A percentile compares a stretch with the other conserved stretches of the same genome.
These are phyloP conservation scores for Pristionchus mayeri DNA, from an alignment of 2,888 invertebrate genomes.

Conservation along the genomic window DNA sequence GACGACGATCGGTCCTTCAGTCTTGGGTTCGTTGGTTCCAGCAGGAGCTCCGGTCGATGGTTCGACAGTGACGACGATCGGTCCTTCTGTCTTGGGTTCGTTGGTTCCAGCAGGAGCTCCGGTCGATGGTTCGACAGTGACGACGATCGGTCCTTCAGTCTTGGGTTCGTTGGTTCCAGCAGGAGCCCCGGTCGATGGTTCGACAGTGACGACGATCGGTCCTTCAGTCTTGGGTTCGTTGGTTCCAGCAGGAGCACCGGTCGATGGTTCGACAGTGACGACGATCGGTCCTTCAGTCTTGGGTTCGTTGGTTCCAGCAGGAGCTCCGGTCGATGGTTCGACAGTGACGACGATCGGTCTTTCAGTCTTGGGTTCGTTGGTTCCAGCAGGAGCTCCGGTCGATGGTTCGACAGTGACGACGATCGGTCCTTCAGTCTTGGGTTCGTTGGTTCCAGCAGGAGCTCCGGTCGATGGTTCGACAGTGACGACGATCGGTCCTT, in stretches of 20 bases:
- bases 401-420: too few species aligned
- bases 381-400: too few species aligned
- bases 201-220: background rate
- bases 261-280: constrained; percentile 13
- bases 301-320: too few species aligned
- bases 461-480: too few species aligned
- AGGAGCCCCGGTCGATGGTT: background rate
- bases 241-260: background rate
- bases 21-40: background rate
- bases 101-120: background rate
- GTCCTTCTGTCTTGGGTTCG: background rate
- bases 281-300: background rate
- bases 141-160: background rate
- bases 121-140: constrained; percentile 9
- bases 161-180: background rate
- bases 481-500: too few species aligned
- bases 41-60: background rate
- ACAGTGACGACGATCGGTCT: too few species aligned
- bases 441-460: too few species aligned
- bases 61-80: background rate
- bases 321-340: too few species aligned
- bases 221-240: background rate
- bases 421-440: too few species aligned
- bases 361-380: too few species aligned
- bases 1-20: background rate